Conservation (phyloP, 2,113 vertebrate species). For the Sinocyclocheilus grahami region DNA sequence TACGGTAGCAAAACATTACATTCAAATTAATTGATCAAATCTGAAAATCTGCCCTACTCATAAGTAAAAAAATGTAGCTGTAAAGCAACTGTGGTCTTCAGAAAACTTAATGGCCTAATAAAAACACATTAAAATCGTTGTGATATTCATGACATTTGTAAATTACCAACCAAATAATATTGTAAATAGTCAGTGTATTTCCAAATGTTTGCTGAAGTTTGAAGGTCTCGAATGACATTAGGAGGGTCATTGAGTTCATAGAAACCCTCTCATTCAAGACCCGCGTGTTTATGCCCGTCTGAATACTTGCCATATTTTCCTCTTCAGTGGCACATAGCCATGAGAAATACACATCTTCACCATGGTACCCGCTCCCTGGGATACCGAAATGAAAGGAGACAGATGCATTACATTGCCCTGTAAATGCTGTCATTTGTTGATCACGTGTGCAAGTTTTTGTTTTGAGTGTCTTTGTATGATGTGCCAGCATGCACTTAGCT, state of each 20-base stretch:
- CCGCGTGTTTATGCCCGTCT: constrained; percentile 34
- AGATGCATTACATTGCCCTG: background rate
- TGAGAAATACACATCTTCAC: background rate
- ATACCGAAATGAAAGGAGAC: background rate
- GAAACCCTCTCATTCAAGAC: background rate
- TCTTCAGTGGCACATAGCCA: constrained; percentile 35
- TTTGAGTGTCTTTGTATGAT: background rate
- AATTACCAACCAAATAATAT: background rate
- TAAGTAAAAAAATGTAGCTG: too few species aligned
- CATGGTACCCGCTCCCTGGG: background rate
- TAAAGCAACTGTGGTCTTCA: too few species aligned
- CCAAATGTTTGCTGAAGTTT: background rate
- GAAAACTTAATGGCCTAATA: too few species aligned
- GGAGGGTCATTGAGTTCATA: background rate
- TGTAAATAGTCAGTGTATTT: background rate
- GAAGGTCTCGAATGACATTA: background rate
- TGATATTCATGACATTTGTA: too few species aligned
- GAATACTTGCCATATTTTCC: constrained; percentile 53
- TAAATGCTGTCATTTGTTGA: background rate
- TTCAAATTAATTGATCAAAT: too few species aligned
- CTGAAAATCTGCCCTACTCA: too few species aligned
- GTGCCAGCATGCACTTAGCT: background rate
- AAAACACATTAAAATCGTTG: too few species aligned
- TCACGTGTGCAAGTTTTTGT: background rate
- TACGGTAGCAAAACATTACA: too few species aligned